phyloP scores from a whole-genome alignment of 2,888 invertebrate genomes.

The Drosophila borborema region DNA sequence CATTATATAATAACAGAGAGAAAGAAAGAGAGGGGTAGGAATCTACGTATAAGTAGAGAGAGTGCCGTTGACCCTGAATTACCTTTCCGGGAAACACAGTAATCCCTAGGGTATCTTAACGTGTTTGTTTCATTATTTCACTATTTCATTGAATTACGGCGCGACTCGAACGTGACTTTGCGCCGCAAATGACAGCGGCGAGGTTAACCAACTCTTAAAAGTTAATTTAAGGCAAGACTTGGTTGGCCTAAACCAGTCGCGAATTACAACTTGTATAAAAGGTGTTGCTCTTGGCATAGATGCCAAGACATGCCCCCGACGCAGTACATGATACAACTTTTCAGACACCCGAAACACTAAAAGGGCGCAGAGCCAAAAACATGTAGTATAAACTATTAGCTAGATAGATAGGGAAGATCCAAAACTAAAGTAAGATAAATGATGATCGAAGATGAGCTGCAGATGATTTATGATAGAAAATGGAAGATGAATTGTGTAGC shows the following conservation, averaged over 20 bases:
- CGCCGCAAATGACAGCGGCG: not conserved
- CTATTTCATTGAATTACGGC: not conserved
- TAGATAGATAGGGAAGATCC: not conserved
- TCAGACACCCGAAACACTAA: not conserved
- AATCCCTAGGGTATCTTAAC: not conserved
- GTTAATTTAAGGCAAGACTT: conserved; percentile 3
- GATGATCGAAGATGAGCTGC: not conserved
- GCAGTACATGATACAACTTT: not conserved
- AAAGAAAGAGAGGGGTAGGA: not conserved
- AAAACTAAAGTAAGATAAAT: not conserved
- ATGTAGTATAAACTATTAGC: not conserved
- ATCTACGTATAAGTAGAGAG: not conserved
- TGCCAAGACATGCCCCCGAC: not conserved
- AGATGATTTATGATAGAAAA: not conserved
- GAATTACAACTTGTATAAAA: conserved; percentile 13
- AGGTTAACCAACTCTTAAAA: conserved; percentile 15
- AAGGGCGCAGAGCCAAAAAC: not conserved
- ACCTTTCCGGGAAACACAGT: not conserved
- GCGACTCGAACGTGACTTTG: conserved; percentile 8
- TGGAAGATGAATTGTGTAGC: no score
- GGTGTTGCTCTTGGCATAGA: conserved; percentile 5
- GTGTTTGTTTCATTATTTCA: not conserved
- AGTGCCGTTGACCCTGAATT: not conserved
- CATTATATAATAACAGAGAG: conserved; percentile 5
- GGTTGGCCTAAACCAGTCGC: conserved; percentile 13